phyloP scores from a whole-genome alignment of 2,888 invertebrate species.

The Villa cingulata region DNA sequence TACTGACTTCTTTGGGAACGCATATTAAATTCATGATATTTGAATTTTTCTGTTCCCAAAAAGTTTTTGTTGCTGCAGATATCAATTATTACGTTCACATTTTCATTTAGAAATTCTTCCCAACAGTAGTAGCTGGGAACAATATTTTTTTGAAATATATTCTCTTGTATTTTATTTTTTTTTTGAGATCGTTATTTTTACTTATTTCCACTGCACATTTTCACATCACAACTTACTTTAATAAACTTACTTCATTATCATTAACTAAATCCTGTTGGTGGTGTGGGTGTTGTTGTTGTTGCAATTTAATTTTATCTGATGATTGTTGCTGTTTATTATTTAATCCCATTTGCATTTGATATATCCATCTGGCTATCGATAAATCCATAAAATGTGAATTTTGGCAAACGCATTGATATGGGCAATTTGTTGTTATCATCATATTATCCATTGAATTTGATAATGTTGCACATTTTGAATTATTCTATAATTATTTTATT shows the following conservation, averaged over 20 bases:
- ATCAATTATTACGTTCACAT: too few relatives aligned
- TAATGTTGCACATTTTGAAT: background rate
- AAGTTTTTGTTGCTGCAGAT: too few relatives aligned
- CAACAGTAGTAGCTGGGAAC: too few relatives aligned
- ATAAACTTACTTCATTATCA: constrained; percentile 16
- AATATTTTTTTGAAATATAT: too few relatives aligned
- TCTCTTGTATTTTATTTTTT: too few relatives aligned
- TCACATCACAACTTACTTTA: background rate
- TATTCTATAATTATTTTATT: background rate
- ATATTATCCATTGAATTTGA: background rate
- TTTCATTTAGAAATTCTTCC: too few relatives aligned
- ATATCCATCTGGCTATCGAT: constrained; percentile 41
- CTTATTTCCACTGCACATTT: too few relatives aligned
- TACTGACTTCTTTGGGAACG: too few relatives aligned
- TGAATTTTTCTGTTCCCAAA: too few relatives aligned
- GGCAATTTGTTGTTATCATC: constrained; percentile 30
- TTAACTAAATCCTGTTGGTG: constrained; percentile 18
- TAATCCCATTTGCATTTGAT: constrained; percentile 20
- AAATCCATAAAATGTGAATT: constrained; percentile 42
- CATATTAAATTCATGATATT: too few relatives aligned
- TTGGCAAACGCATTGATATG: constrained; percentile 41
- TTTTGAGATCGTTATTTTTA: too few relatives aligned
- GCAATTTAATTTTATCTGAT: constrained; percentile 9
- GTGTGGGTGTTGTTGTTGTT: too few relatives aligned
- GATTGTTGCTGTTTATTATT: background rate